These are phyloP conservation scores for Sylvia atricapilla DNA, from an alignment of 2,113 vertebrate genomes.

Conservation along the genomic window DNA sequence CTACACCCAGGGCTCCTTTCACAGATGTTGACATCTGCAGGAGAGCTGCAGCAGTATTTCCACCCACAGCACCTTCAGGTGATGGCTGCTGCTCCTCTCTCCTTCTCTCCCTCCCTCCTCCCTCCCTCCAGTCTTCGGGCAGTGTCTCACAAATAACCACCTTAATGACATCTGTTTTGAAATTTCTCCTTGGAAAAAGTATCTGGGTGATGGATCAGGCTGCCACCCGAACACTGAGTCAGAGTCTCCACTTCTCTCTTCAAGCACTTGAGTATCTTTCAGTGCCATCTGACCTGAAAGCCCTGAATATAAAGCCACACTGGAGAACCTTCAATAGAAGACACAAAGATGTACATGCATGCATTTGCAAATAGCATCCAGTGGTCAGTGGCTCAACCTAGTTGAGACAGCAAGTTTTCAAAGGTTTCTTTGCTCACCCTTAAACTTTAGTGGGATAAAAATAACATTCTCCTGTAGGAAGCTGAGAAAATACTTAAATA, in stretches of 20 bases:
- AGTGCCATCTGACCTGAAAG: neutral
- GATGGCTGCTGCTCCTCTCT: neutral
- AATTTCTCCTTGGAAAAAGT: neutral
- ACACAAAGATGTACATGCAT: neutral
- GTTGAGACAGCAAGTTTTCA: neutral
- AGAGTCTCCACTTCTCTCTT: neutral
- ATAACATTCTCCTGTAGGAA: neutral
- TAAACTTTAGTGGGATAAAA: neutral
- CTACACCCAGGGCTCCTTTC: neutral
- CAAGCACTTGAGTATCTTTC: neutral
- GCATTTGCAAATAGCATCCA: neutral
- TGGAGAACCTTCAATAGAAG: neutral
- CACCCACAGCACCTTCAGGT: neutral
- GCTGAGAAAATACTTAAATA: neutral
- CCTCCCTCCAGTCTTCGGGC: neutral
- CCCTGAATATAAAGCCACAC: neutral
- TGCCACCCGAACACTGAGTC: neutral
- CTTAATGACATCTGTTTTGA: neutral
- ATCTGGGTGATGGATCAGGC: neutral
- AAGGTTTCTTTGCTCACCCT: fast-evolving
- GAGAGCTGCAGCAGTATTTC: neutral
- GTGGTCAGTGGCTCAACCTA: neutral
- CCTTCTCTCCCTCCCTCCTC: neutral
- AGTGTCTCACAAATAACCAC: neutral
- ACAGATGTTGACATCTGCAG: neutral